These are phyloP conservation scores for Rhagonycha lutea DNA, from an alignment of 2,888 invertebrate species.

Conservation along the genomic window DNA sequence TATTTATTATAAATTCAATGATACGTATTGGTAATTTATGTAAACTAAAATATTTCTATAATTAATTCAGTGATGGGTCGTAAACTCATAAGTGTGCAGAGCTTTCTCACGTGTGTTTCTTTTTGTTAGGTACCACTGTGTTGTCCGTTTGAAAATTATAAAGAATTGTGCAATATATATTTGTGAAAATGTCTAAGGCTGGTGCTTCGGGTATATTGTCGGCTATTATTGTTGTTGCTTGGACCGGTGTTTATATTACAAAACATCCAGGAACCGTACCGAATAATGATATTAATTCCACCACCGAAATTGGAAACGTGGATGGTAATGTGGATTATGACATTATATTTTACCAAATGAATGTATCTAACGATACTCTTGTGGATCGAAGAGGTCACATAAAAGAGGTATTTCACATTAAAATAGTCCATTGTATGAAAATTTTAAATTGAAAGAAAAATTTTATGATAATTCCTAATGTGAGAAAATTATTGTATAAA, in stretches of 20 bases:
- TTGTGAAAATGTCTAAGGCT: constrained; percentile 30
- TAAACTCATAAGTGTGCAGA: neutral
- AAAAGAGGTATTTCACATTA: constrained; percentile 10
- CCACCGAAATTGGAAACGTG: neutral
- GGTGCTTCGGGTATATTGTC: constrained; percentile 55
- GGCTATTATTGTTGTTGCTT: constrained; percentile 58
- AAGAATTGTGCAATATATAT: neutral
- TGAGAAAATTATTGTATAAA: no score
- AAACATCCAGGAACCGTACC: constrained; percentile 35
- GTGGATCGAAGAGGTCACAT: constrained; percentile 7
- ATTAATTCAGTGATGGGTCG: neutral
- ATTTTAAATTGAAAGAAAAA: neutral
- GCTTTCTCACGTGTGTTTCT: neutral
- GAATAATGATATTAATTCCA: neutral
- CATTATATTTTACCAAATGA: constrained; percentile 16
- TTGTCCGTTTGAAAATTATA: neutral
- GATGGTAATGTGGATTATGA: constrained; percentile 15
- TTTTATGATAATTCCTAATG: neutral
- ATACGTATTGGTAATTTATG: neutral
- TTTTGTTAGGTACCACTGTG: neutral
- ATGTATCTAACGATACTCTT: constrained; percentile 8
- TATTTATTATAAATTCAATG: constrained; percentile 5
- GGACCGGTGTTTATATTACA: constrained; percentile 59
- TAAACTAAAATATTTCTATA: constrained; percentile 2
- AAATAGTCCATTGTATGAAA: neutral